Evolutionary conservation across 2,888 invertebrate species (phyloP).

Genomic region (Nipponacmea schrenckii): DNA sequence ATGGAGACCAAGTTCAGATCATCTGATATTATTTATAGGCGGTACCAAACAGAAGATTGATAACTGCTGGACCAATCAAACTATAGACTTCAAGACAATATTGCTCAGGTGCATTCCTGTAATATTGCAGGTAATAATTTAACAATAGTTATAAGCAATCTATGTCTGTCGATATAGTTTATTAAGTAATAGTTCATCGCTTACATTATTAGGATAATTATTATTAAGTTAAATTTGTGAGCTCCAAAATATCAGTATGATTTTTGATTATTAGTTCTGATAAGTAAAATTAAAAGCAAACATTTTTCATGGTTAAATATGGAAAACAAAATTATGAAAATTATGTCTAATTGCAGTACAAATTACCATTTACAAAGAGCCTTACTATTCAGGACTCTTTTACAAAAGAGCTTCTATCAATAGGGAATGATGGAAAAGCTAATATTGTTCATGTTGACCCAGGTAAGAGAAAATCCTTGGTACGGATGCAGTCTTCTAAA

Average conservation of each 20-base stretch:
- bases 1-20: conserved; percentile 20
- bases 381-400: conserved; percentile 11
- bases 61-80: conserved; percentile 15
- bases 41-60: conserved; percentile 16
- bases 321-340: no score
- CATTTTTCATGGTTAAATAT: no score
- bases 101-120: not conserved
- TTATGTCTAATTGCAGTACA: no score
- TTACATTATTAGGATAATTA: no score
- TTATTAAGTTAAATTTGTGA: no score
- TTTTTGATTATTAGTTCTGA: no score
- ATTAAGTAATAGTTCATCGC: no score
- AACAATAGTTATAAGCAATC: no score
- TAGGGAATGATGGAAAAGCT: conserved; percentile 18
- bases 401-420: conserved; percentile 9
- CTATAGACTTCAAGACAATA: conserved; percentile 24
- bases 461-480: conserved; percentile 21
- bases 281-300: no score
- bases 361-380: not conserved
- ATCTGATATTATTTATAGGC: conserved; percentile 23
- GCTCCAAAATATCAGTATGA: no score
- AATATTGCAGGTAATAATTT: not conserved
- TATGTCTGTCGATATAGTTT: no score
- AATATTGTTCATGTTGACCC: conserved; percentile 16
- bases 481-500: no score